Evolutionary conservation across 2,888 invertebrate genomes (phyloP).

Genomic region (Drosophila flavopinicola): DNA sequence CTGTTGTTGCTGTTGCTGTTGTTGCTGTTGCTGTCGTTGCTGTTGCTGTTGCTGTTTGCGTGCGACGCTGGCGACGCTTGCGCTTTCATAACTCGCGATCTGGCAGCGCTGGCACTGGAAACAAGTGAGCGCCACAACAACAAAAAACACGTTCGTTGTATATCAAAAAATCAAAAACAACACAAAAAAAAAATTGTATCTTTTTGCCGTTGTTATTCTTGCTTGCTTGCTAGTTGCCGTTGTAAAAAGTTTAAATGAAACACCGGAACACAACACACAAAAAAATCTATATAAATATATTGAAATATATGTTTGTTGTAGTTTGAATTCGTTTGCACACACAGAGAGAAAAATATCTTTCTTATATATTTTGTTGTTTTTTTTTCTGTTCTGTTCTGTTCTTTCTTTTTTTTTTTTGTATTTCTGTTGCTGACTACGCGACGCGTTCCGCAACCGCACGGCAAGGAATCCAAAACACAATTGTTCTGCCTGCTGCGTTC

Average conservation of each 20-base stretch:
- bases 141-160: slow-evolving; percentile 57
- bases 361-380: slow-evolving; percentile 35
- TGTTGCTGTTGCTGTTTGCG: slow-evolving; percentile 26
- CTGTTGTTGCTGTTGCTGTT: slow-evolving; percentile 12
- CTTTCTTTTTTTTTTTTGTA: slow-evolving; percentile 15
- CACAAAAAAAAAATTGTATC: slow-evolving; percentile 26
- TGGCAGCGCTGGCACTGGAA: slow-evolving; percentile 69
- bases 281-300: slow-evolving; percentile 33
- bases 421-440: slow-evolving; percentile 52
- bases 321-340: slow-evolving; percentile 51
- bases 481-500: slow-evolving; percentile 83
- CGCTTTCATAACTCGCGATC: slow-evolving; percentile 78
- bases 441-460: slow-evolving; percentile 82
- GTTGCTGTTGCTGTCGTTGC: slow-evolving; percentile 15
- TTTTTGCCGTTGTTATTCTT: slow-evolving; percentile 11
- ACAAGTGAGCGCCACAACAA: slow-evolving; percentile 39
- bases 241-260: slow-evolving; percentile 27
- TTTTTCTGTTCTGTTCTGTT: too few relatives aligned
- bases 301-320: slow-evolving; percentile 14
- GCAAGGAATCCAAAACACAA: slow-evolving; percentile 83
- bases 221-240: slow-evolving; percentile 13
- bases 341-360: slow-evolving; percentile 37
- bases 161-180: slow-evolving; percentile 17
- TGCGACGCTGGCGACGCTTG: slow-evolving; percentile 69
- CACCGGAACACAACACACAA: slow-evolving; percentile 43